These are phyloP conservation scores for Dicaeum eximium DNA, from an alignment of 2,113 vertebrate genomes.

Conservation along the genomic window DNA sequence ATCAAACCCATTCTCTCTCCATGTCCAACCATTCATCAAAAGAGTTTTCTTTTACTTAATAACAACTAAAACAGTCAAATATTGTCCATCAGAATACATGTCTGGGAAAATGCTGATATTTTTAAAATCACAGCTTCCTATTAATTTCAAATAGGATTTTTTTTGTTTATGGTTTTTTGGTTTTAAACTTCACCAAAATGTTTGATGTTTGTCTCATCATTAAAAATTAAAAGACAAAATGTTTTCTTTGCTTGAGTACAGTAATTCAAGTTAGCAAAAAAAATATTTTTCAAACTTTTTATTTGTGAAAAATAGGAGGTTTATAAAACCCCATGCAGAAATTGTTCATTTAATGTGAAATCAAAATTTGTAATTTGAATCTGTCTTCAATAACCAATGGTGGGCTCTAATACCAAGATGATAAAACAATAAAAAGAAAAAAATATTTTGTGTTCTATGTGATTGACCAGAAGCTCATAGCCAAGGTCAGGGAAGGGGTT, in stretches of 20 bases:
- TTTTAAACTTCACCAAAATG: neutral
- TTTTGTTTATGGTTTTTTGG: accelerated
- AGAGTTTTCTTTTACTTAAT: neutral
- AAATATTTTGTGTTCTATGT: neutral
- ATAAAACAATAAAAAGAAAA: neutral
- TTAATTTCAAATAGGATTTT: neutral
- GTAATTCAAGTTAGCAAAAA: neutral
- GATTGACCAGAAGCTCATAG: neutral
- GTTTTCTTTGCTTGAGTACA: neutral
- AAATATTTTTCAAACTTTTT: neutral
- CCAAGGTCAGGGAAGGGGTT: neutral
- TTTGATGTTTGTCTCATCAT: neutral
- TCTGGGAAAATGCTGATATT: neutral
- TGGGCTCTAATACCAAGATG: neutral
- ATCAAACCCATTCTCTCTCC: neutral
- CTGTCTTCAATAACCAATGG: neutral
- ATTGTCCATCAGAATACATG: neutral
- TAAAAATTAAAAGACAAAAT: neutral
- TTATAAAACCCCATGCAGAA: neutral
- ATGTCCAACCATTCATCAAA: neutral
- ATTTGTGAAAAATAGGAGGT: neutral
- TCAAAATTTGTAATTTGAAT: neutral
- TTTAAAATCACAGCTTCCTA: neutral
- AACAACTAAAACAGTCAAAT: neutral
- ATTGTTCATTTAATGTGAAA: neutral